phyloP scores from a whole-genome alignment of 2,797 vertebrate species.

The Enteromius anoplus region DNA sequence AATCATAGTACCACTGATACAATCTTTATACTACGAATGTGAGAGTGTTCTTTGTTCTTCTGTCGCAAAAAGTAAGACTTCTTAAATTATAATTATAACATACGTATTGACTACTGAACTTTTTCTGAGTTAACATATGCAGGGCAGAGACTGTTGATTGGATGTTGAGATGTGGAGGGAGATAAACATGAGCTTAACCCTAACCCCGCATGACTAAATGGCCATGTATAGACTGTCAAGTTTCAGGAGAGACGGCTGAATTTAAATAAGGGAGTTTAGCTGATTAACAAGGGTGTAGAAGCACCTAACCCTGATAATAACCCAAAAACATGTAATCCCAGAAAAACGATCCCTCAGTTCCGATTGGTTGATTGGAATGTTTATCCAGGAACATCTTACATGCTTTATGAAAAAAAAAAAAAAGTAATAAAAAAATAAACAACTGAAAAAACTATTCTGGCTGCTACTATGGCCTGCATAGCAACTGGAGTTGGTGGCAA shows the following conservation, averaged over 20 bases:
- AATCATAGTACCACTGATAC: neutral
- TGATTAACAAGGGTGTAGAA: too few relatives aligned
- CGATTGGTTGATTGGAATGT: too few relatives aligned
- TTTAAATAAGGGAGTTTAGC: neutral
- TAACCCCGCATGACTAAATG: neutral
- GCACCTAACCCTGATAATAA: too few relatives aligned
- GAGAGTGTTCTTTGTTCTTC: neutral
- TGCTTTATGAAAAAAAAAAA: too few relatives aligned
- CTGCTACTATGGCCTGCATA: too few relatives aligned
- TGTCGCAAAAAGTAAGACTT: neutral
- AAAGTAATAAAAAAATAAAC: too few relatives aligned
- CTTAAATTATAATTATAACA: neutral
- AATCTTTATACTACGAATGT: neutral
- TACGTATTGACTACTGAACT: neutral
- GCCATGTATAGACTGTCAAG: neutral
- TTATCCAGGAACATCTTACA: too few relatives aligned
- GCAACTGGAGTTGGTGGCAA: too few relatives aligned
- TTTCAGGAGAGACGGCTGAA: neutral
- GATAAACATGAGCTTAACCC: neutral
- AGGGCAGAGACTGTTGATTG: neutral
- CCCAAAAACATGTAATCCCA: too few relatives aligned
- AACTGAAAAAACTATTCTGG: too few relatives aligned
- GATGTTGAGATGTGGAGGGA: neutral
- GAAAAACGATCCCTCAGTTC: too few relatives aligned
- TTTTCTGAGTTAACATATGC: neutral